Percentiles rank a stretch among this genome's conserved stretches.
These are phyloP conservation scores for sheep (Ovis aries) DNA, from an alignment of 2,113 vertebrate species.

Conservation along the genomic window ARS-UI_Ramb_v3.0 NC_056058.1:65549001-65549500, in stretches of 20 bases:
- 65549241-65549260: no score
- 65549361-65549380: neutral
- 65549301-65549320: no score
- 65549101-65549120: neutral
- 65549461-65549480: neutral
- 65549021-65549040: neutral
- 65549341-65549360: neutral
- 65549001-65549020: neutral
- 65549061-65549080: neutral
- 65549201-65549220: neutral
- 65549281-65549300: rapidly evolving
- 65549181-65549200: neutral
- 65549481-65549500: neutral
- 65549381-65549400: neutral
- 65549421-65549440: neutral
- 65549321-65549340: rapidly evolving
- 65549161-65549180: neutral
- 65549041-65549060: neutral
- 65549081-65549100: neutral
- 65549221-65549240: neutral
- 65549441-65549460: neutral
- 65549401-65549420: neutral
- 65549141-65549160: neutral
- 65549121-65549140: neutral
- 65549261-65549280: neutral